These are phyloP conservation scores for Salpingus planirostris DNA, from an alignment of 2,888 invertebrate genomes.

Conservation along the genomic window DNA sequence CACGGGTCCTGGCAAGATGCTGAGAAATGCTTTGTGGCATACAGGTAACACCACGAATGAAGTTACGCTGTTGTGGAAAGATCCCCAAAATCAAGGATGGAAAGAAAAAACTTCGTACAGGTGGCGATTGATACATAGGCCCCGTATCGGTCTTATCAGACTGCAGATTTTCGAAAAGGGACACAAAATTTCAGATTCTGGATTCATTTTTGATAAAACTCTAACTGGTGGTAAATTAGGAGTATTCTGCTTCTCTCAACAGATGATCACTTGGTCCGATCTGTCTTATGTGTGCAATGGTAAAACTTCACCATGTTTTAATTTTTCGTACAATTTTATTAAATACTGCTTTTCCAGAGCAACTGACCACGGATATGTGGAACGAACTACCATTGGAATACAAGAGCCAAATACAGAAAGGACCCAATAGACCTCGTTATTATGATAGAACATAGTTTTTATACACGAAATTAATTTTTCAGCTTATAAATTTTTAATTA, in stretches of 20 bases:
- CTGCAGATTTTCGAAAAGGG: conserved; percentile 83
- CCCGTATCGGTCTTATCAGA: conserved; percentile 83
- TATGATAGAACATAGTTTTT: conserved; percentile 6
- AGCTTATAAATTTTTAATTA: too few species aligned
- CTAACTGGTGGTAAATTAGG: conserved; percentile 91
- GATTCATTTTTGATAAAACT: conserved; percentile 82
- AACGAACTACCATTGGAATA: conserved; percentile 64
- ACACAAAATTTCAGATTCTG: conserved; percentile 80
- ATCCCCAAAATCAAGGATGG: conserved; percentile 89
- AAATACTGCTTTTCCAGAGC: conserved; percentile 43
- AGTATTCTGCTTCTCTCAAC: conserved; percentile 95
- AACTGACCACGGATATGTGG: conserved; percentile 68
- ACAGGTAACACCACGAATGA: conserved; percentile 83
- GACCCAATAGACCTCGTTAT: conserved; percentile 10
- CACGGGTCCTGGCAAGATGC: conserved; percentile 83
- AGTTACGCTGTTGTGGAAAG: conserved; percentile 80
- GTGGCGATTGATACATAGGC: conserved; percentile 87
- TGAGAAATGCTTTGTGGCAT: conserved; percentile 92
- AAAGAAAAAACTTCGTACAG: conserved; percentile 86
- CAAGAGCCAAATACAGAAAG: conserved; percentile 47
- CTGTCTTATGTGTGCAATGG: conserved; percentile 84
- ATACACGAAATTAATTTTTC: conserved; percentile 6
- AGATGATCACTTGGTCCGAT: conserved; percentile 96
- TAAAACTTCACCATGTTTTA: conserved; percentile 44
- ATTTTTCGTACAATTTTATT: background rate